A percentile compares a stretch with the other conserved stretches of the same genome.
Conservation (phyloP, 1,140 invertebrate species). For the Drosophila santomea region DNA sequence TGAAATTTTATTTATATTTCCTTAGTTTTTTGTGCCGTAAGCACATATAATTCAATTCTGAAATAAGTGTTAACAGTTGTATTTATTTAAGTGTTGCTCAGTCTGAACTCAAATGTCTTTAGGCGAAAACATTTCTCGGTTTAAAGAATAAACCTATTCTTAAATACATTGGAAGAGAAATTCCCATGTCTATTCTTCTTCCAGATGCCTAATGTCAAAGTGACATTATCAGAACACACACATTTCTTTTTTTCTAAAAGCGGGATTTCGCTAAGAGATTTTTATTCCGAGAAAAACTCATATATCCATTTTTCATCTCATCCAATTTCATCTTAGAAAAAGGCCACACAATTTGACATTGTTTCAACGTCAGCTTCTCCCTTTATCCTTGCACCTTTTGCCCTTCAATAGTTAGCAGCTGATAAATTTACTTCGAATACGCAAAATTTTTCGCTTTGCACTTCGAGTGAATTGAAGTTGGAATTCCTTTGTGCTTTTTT, state of each 20-base stretch:
- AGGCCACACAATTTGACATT: background rate
- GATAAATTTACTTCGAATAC: slow-evolving; percentile 38
- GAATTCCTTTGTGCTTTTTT: slow-evolving; percentile 34
- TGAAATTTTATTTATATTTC: slow-evolving; percentile 24
- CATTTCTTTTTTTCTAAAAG: too few species aligned
- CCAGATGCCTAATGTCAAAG: too few species aligned
- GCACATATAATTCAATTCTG: background rate
- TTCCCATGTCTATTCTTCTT: too few species aligned
- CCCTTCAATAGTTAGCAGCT: slow-evolving; percentile 1
- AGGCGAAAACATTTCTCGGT: too few species aligned
- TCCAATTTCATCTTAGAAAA: background rate
- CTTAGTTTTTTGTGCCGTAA: slow-evolving; percentile 5
- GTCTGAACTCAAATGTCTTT: too few species aligned
- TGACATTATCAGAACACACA: too few species aligned
- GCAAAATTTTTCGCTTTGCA: slow-evolving; percentile 36
- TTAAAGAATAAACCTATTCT: too few species aligned
- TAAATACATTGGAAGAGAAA: too few species aligned
- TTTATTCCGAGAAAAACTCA: background rate
- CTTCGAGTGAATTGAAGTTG: slow-evolving; percentile 37
- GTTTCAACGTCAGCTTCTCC: background rate
- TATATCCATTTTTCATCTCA: background rate
- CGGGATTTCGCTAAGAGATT: background rate
- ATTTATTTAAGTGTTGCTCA: too few species aligned
- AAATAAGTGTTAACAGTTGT: background rate
- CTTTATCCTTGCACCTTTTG: background rate